A percentile compares a stretch with the other conserved stretches of the same genome.
Conservation (phyloP, 2,113 vertebrate genomes). For the Macaca fascicularis region T2T-MFA8v1.1 NC_088394.1:48825501-48826000, state of each 20-base stretch:
- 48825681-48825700: not conserved
- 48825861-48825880: not conserved
- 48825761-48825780: not conserved
- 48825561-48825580: not conserved
- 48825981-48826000: conserved; percentile 28
- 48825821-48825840: conserved; percentile 23
- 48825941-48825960: conserved; percentile 13
- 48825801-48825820: not conserved
- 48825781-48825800: not conserved
- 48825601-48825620: conserved; percentile 14
- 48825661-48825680: not conserved
- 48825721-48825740: not conserved
- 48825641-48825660: conserved; percentile 2
- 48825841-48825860: not conserved
- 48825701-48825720: not conserved
- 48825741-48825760: not conserved
- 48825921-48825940: not conserved
- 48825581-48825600: not conserved
- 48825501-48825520: not conserved
- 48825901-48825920: not conserved
- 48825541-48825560: not conserved
- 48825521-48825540: not conserved
- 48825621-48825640: not conserved
- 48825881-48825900: not conserved
- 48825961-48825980: not conserved